A percentile compares a stretch with the other conserved stretches of the same genome.
These are phyloP conservation scores for Temnothorax curvispinosus DNA, from an alignment of 1,140 invertebrate genomes.

Conservation along the genomic window DNA sequence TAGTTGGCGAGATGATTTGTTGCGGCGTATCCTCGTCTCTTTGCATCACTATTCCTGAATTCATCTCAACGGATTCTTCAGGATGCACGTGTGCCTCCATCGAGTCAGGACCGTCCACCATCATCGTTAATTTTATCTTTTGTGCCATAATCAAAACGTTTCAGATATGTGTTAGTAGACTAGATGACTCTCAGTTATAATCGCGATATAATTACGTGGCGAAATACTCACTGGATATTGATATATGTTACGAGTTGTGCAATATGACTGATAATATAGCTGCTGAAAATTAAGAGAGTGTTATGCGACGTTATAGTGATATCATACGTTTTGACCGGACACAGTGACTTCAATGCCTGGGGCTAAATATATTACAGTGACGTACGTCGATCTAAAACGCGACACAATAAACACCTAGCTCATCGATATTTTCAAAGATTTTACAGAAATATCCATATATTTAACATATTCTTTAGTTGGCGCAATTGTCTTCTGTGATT, in stretches of 20 bases:
- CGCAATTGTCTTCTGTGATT: constrained; percentile 50
- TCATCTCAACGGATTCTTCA: constrained; percentile 69
- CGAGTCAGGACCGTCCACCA: constrained; percentile 81
- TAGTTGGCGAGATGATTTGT: constrained; percentile 81
- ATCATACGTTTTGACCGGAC: constrained; percentile 2
- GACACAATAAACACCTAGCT: constrained; percentile 47
- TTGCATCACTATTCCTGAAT: constrained; percentile 65
- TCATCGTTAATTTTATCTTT: constrained; percentile 66
- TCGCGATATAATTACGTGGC: neutral
- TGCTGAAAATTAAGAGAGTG: constrained; percentile 22
- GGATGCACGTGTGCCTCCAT: constrained; percentile 70
- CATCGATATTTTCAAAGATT: constrained; percentile 41
- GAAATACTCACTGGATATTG: neutral
- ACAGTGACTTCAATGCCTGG: constrained; percentile 51
- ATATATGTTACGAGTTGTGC: neutral
- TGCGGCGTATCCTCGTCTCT: constrained; percentile 68
- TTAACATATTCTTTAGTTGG: constrained; percentile 52
- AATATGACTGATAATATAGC: neutral
- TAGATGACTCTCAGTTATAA: constrained; percentile 10
- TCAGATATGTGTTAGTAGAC: constrained; percentile 50
- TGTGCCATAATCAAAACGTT: constrained; percentile 53
- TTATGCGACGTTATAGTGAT: neutral
- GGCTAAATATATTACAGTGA: constrained; percentile 54
- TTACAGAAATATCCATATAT: constrained; percentile 1
- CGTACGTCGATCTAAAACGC: constrained; percentile 46